Percentiles rank a stretch among this genome's conserved stretches.
Evolutionary conservation across 1,140 invertebrate species (phyloP).

Genomic region (Drosophila punjabiensis): DNA sequence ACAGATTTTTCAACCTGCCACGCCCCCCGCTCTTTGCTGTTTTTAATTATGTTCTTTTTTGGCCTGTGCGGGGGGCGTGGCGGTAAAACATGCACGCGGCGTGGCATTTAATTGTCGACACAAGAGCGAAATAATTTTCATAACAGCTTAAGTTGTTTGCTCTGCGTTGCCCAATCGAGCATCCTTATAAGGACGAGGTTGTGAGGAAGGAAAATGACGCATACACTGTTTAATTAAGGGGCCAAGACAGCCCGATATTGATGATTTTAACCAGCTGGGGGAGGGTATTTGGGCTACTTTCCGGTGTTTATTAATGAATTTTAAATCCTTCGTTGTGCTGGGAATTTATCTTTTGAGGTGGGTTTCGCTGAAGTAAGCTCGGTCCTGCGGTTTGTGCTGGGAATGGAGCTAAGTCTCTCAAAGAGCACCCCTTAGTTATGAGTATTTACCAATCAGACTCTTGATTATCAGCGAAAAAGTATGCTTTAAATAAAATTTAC

Average conservation of each 20-base stretch:
- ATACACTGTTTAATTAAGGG: constrained; percentile 44
- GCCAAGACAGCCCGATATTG: constrained; percentile 26
- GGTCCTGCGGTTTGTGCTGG: background rate
- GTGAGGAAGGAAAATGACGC: constrained; percentile 1
- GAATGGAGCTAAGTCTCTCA: background rate
- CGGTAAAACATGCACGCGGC: constrained; percentile 48
- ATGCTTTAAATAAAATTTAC: background rate
- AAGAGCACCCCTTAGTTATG: background rate
- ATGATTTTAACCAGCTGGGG: constrained; percentile 1
- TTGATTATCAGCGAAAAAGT: background rate
- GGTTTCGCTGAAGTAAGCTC: background rate
- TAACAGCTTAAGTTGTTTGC: constrained; percentile 55
- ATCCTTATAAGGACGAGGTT: constrained; percentile 17
- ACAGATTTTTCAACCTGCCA: constrained; percentile 60
- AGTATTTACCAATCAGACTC: background rate
- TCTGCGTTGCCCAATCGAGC: constrained; percentile 58
- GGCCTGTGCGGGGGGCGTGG: background rate
- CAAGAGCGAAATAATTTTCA: constrained; percentile 66
- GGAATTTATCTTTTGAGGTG: constrained; percentile 21
- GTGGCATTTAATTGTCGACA: constrained; percentile 71
- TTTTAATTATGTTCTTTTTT: constrained; percentile 65
- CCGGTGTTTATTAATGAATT: constrained; percentile 49
- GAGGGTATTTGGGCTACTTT: background rate
- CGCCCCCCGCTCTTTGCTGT: constrained; percentile 40
- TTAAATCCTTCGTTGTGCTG: constrained; percentile 10